Base-by-base conservation (phyloP, 2,888 invertebrate genomes). In the Heliconius cydno region DNA sequence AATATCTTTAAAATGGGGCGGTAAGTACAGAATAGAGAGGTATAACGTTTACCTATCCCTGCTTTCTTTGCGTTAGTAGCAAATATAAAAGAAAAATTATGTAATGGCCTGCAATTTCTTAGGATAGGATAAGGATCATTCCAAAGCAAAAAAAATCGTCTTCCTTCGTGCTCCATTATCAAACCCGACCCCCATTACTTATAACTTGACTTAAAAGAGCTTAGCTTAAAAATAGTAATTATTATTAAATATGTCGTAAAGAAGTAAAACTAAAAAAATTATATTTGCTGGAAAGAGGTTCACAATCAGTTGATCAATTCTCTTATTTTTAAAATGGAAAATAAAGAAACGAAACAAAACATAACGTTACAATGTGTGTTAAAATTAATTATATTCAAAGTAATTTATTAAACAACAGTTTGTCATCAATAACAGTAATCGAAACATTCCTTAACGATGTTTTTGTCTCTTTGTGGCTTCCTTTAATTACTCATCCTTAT, bases 401-500 rank as follows among this genome's bases (percentile, higher is more conserved):
- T 25, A 13, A 70, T 41, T 68, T 70, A 70, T 9, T 70, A 25
- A 70, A 70, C 5, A 28, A 70, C 70, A 9, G 41, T 25, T 41
- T 41, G 41, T 70, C 41, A 25, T 46, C 41, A 41, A 70, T 70
- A 41, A 25, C 70, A 41, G 70, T 41, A 25, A 70, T 41, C 3
- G 25, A 70, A 70, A 70, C 25, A 15, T n/a, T 41, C 25, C 41
- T 41, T 70, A 41, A 41, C 70, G 70, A 41, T 68, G 70, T 70
- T 38, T 70, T 41, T 70, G 70, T 46, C 41, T 70, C 41, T 41
- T 41, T 46, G 70, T 70, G 41, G 46, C 9, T 41, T 15, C 41
- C 41, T 70, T 46, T 70, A 70, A 46, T 68, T 70, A 68, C 13
- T 68, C 68, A 68, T 68, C 38, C 6, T n/a, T n/a, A 68, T 70